Evolutionary conservation across 1,140 invertebrate species (phyloP), one percentile per base, ranked within the genome.

Genomic region (Drosophila guanche): DNA sequence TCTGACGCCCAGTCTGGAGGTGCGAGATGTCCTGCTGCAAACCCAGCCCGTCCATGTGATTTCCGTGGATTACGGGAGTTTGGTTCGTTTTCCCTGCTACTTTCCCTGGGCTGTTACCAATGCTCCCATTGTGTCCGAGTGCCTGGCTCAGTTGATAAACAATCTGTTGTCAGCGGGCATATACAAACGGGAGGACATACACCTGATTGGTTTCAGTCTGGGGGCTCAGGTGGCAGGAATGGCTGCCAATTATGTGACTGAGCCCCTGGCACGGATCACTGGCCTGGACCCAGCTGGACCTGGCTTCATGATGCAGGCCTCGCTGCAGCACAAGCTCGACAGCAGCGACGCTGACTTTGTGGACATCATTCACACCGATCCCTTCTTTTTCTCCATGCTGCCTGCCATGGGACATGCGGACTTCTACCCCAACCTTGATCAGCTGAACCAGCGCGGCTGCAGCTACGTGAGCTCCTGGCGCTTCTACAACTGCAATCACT

Each of bases 211-310:
- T 0, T 97, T 97, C 91, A 96, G 95, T 63, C 91, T 96, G 55
- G 97, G 97, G 0, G 97, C 97, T 2, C 98, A 99, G 85, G 94
- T 98, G 0, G 96, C 97, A 0, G 97, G 97, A 1, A 97, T 97
- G 83, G 95, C 96, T 14, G 74, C 90, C n/a, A 92, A 92, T 12
- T 68, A 77, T 70, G 61, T 79, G 29, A 56, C 62, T 2, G 46
- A 77, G 16, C 75, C 77, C 6, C 54, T 91, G 41, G 51, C 65
- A 0, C 66, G 90, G 29, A 91, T 91, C 5, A 91, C 90, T 0
- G 90, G 90, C 25, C 54, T 91, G 1, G 91, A 91, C 90, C 90
- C 90, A 0, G 90, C 90, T 4, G 78, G 89, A 5, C 88, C 85
- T 5, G 79, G 79, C 4, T 91, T 91, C 20, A 76, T 74, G 69